phyloP scores from a whole-genome alignment of 2,113 vertebrate genomes.

The Hippopotamus amphibius region DNA sequence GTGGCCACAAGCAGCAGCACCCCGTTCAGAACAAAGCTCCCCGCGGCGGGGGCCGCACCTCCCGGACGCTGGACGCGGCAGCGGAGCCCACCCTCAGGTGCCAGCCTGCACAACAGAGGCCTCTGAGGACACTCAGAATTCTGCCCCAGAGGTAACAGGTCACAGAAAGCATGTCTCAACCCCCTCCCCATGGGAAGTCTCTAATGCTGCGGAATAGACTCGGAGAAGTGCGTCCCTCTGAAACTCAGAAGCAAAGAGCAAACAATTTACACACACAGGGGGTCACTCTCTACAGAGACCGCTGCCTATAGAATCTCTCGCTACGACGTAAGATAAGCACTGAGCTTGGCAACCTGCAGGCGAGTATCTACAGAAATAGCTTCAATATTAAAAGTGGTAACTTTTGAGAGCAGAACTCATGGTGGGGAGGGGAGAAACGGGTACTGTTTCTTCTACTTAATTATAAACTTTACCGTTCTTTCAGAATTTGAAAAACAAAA shows the following conservation, averaged over 20 bases:
- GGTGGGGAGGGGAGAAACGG: too few relatives aligned
- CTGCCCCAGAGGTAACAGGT: neutral
- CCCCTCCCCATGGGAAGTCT: too few relatives aligned
- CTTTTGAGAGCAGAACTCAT: neutral
- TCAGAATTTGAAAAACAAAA: neutral
- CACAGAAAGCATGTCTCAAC: neutral
- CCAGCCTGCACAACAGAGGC: neutral
- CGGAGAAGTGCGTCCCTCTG: neutral
- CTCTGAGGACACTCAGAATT: neutral
- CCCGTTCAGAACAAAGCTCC: neutral
- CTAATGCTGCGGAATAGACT: too few relatives aligned
- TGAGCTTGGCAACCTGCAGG: neutral
- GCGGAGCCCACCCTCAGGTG: neutral
- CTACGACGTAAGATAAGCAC: too few relatives aligned
- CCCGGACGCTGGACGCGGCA: neutral
- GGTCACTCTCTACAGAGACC: neutral
- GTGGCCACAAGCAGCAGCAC: neutral
- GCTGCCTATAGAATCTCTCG: neutral
- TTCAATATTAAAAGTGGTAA: neutral
- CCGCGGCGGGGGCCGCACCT: neutral
- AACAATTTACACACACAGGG: neutral
- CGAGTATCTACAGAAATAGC: neutral
- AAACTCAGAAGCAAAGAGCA: neutral
- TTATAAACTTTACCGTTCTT: neutral
- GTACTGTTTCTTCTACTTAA: neutral